Percentiles rank a stretch among this genome's conserved stretches.
Conservation (phyloP, 2,113 vertebrate species). For the Casuarius casuarius region DNA sequence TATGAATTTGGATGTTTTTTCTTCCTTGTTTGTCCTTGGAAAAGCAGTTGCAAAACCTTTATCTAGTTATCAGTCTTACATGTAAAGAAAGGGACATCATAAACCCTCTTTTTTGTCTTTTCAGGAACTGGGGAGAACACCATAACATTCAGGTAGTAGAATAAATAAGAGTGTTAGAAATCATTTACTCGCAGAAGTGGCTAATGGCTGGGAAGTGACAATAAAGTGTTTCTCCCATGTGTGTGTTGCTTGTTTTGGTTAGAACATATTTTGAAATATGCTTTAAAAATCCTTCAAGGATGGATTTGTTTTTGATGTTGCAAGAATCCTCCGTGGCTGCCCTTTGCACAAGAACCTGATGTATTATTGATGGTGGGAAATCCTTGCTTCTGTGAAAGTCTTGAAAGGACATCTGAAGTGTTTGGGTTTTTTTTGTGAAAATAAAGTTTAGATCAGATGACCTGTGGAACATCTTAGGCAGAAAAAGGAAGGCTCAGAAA, state of each 20-base stretch:
- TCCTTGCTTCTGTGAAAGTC: conserved; percentile 59
- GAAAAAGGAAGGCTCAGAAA: background rate
- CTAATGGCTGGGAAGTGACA: conserved; percentile 14
- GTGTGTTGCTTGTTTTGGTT: conserved; percentile 37
- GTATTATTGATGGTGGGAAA: conserved; percentile 30
- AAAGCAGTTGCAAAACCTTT: conserved; percentile 49
- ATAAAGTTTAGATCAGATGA: background rate
- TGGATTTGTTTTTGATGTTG: conserved; percentile 60
- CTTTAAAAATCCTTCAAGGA: conserved; percentile 33
- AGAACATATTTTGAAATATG: conserved; percentile 47
- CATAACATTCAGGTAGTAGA: conserved; percentile 26
- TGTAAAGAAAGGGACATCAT: conserved; percentile 41
- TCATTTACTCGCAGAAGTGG: conserved; percentile 34
- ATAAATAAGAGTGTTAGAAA: conserved; percentile 40
- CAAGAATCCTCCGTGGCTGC: conserved; percentile 57
- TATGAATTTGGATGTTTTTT: conserved; percentile 58
- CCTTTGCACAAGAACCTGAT: conserved; percentile 61
- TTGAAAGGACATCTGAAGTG: conserved; percentile 23
- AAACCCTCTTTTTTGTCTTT: conserved; percentile 41
- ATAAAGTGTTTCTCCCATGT: conserved; percentile 15
- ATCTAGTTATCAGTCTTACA: conserved; percentile 10
- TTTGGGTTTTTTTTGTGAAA: background rate
- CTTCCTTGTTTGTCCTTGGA: conserved; percentile 57
- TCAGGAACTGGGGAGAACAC: conserved; percentile 31
- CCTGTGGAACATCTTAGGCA: background rate